A percentile compares a stretch with the other conserved stretches of the same genome.
phyloP scores from a whole-genome alignment of 2,888 invertebrate genomes.

The Salpingus planirostris region DNA sequence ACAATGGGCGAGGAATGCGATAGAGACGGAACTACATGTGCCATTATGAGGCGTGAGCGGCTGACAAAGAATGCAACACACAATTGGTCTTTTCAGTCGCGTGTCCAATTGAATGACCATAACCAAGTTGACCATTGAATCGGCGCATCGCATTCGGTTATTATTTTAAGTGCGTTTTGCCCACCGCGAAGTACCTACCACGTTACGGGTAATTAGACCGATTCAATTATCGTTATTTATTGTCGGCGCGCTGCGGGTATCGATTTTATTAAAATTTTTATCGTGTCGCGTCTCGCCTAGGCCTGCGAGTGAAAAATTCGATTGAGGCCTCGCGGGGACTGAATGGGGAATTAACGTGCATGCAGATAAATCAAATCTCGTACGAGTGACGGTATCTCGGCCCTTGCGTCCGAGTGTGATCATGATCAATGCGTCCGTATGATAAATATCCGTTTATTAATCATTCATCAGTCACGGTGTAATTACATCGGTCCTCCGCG shows the following conservation, averaged over 20 bases:
- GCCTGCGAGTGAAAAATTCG: background rate
- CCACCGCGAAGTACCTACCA: constrained; percentile 13
- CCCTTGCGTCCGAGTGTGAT: constrained; percentile 30
- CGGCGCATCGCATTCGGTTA: constrained; percentile 10
- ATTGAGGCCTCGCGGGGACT: constrained; percentile 23
- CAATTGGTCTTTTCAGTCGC: constrained; percentile 18
- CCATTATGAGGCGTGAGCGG: constrained; percentile 15
- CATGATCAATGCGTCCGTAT: constrained; percentile 36
- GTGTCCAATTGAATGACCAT: constrained; percentile 28
- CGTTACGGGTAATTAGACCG: too few species aligned
- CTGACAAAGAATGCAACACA: constrained; percentile 14
- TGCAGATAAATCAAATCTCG: constrained; percentile 33
- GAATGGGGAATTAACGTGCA: constrained; percentile 36
- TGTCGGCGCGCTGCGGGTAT: too few species aligned
- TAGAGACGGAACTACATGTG: constrained; percentile 16
- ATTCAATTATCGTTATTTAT: too few species aligned
- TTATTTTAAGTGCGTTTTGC: constrained; percentile 14
- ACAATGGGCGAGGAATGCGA: too few species aligned
- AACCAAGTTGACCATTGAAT: constrained; percentile 19
- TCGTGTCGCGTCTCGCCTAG: too few species aligned
- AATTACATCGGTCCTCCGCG: constrained; percentile 36
- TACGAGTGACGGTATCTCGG: constrained; percentile 27
- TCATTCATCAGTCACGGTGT: constrained; percentile 39
- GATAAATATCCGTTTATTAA: constrained; percentile 40
- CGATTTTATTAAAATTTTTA: too few species aligned